Base-by-base conservation (phyloP, 2,888 invertebrate species). In the Calameuta filiformis region DNA sequence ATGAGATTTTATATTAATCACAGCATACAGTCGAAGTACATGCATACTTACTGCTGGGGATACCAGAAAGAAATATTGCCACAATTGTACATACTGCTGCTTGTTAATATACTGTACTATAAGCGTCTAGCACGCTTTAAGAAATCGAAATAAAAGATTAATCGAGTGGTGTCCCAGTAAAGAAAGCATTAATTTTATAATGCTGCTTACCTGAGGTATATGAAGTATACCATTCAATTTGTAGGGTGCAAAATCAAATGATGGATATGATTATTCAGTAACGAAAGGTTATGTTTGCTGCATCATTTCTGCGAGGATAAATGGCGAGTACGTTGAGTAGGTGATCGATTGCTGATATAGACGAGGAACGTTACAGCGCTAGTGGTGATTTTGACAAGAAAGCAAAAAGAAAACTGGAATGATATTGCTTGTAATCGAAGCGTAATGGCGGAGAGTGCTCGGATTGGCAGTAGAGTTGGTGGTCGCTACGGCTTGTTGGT, bases 361-460 rank as follows among this genome's bases (percentile, higher is more conserved):
- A 56, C 23, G 23, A 56, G 9, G 56, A 56, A 23, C 23, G 23
- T 56, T 23, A 9, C 6, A 56, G 56, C 56, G 23, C 23, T 56
- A 40, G 56, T 56, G 23, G 56, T 23, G 56, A 56, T 56, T 56
- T 56, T 56, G 23, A 9, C 23, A 56, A 23, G 56, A 56, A 56
- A 56, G 23, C 23, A 56, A 56, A 56, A 56, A 56, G 9, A 56
- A 23, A 56, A 56, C 23, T 56, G 23, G 56, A 56, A 56, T 56
- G 56, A 56, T 56, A 56, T 56, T 56, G 56, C 56, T 56, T 23
- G 56, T 56, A 56, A 56, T 56, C 56, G 56, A 56, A 56, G 71
- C 71, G 71, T 71, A 71, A 71, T 71, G 71, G 71, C 71, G 71
- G 34, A 71, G 33, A 23, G 23, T 31, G 71, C 71, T 71, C 71